A percentile compares a stretch with the other conserved stretches of the same genome.
These are phyloP conservation scores for Enteromius trimaculatus DNA, from an alignment of 2,797 vertebrate species.

Conservation along the genomic window DNA sequence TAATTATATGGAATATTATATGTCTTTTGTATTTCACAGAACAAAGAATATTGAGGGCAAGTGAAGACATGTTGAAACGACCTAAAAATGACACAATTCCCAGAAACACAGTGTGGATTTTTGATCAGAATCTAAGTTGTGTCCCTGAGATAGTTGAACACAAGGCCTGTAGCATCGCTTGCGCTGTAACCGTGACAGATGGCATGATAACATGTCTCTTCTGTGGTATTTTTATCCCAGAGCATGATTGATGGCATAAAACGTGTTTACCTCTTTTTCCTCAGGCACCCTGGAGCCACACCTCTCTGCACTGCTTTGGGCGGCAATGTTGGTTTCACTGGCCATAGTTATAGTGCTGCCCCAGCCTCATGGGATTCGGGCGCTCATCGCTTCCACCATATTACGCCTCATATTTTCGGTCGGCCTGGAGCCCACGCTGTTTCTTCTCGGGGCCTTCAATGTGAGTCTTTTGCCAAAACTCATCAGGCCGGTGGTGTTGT, in stretches of 20 bases:
- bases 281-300: conserved; percentile 93
- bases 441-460: conserved; percentile 93
- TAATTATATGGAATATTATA: not conserved
- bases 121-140: conserved; percentile 3
- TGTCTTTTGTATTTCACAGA: not conserved
- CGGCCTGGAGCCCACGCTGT: conserved; percentile 92
- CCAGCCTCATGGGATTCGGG: conserved; percentile 95
- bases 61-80: not conserved
- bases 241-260: conserved; percentile 31
- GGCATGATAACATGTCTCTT: conserved; percentile 11
- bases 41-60: not conserved
- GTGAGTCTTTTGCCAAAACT: conserved; percentile 71
- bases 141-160: not conserved
- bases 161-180: not conserved
- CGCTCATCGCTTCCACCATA: conserved; percentile 96
- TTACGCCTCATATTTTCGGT: conserved; percentile 95
- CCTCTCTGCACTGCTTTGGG: conserved; percentile 93
- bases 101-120: not conserved
- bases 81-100: not conserved
- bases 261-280: conserved; percentile 21
- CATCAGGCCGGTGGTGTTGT: not conserved
- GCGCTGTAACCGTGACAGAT: not conserved
- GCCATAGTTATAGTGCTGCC: conserved; percentile 93
- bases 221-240: conserved; percentile 24
- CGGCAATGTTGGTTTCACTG: conserved; percentile 93